phyloP scores from a whole-genome alignment of 2,113 vertebrate genomes.

The Taxidea taxus region DNA sequence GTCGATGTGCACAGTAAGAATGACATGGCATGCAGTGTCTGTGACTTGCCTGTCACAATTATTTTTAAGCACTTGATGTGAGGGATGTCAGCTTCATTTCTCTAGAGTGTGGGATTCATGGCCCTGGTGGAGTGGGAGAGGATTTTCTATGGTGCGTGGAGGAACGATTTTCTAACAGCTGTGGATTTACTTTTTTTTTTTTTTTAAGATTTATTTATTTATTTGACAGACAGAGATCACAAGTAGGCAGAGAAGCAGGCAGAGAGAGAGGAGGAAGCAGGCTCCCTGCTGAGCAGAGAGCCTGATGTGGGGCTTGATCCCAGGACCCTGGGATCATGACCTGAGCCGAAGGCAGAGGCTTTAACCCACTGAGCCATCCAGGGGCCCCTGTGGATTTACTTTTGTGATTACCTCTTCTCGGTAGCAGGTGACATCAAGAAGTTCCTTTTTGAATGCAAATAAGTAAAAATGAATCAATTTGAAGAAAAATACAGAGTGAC shows the following conservation, averaged over 20 bases:
- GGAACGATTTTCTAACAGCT: not conserved
- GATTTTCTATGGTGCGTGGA: not conserved
- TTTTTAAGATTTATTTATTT: too few relatives aligned
- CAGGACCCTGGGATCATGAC: too few relatives aligned
- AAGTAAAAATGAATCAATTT: not conserved
- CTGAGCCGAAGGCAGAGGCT: too few relatives aligned
- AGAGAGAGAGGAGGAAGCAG: too few relatives aligned
- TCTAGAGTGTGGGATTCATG: not conserved
- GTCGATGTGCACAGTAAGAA: not conserved
- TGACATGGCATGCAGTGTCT: not conserved
- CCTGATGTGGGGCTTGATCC: too few relatives aligned
- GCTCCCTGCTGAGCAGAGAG: too few relatives aligned
- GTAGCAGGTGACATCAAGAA: not conserved
- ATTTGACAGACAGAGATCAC: too few relatives aligned
- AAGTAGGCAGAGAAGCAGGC: too few relatives aligned
- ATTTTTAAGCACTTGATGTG: not conserved
- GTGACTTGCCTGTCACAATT: not conserved
- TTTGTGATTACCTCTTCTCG: slow-evolving; percentile 26
- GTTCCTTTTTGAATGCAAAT: not conserved
- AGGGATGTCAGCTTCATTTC: not conserved
- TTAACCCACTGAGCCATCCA: too few relatives aligned
- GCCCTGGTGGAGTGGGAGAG: not conserved
- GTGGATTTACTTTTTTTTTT: slow-evolving; percentile 33
- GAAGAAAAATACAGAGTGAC: not conserved
- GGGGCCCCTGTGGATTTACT: not conserved